Conservation (phyloP, 2,113 vertebrate species). For the Paratilapia polleni region DNA sequence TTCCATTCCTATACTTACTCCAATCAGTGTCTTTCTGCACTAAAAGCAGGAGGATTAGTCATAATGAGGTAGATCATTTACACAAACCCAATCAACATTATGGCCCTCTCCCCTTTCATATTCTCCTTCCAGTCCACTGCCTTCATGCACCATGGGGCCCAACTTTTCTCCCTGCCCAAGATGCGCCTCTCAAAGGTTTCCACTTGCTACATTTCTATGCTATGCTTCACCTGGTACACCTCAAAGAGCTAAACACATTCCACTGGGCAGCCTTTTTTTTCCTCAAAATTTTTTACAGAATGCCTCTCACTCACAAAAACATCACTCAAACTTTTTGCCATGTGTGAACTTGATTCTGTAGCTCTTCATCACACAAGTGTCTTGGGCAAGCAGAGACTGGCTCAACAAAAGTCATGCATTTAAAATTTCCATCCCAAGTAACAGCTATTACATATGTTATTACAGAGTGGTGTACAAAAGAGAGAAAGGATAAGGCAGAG, state of each 20-base stretch:
- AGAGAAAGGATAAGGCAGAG: constrained; percentile 14
- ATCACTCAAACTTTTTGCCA: constrained; percentile 35
- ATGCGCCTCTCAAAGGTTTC: constrained; percentile 40
- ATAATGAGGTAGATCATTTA: constrained; percentile 60
- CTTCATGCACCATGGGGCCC: constrained; percentile 25
- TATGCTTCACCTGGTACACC: constrained; percentile 57
- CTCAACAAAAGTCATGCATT: constrained; percentile 64
- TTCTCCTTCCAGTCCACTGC: constrained; percentile 40
- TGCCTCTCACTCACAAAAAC: constrained; percentile 37
- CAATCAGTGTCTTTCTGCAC: constrained; percentile 60
- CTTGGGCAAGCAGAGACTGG: constrained; percentile 76
- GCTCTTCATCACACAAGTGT: constrained; percentile 37
- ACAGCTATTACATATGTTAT: constrained; percentile 56
- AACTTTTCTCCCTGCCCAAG: constrained; percentile 21
- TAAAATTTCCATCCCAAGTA: constrained; percentile 58
- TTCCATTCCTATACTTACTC: constrained; percentile 57
- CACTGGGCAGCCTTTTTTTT: constrained; percentile 27
- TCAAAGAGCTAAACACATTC: constrained; percentile 65
- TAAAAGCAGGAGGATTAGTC: constrained; percentile 58
- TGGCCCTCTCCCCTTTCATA: constrained; percentile 24
- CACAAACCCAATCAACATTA: constrained; percentile 61
- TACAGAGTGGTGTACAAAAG: constrained; percentile 17
- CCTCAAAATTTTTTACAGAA: constrained; percentile 17
- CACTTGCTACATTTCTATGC: constrained; percentile 40
- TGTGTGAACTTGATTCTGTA: constrained; percentile 70